Base-by-base conservation (phyloP, 2,113 vertebrate genomes). In the Thalassoma bifasciatum region DNA sequence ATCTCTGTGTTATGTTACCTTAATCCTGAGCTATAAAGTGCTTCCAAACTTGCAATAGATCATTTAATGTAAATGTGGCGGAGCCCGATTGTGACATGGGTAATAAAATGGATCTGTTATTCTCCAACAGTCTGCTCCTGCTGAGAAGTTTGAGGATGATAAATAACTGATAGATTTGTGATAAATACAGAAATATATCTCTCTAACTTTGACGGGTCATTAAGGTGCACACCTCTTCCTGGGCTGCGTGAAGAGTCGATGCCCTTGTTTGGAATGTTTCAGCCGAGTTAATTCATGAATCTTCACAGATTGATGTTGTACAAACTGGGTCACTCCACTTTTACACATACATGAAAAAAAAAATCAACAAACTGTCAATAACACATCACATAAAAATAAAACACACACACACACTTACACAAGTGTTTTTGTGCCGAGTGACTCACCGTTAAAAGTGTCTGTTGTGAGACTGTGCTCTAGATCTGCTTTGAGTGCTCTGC, bases 21-120 rank as follows among this genome's bases (percentile, higher is more conserved):
- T 85, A 80, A 88, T 89, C 92, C 92, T 93, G 92, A 93, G 91
- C 86, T 81, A 85, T 93, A 93, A 93, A 93, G 92, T 92, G 91
- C 92, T 91, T 92, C 89, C 87, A 74, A 90, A 91, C 85, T 92
- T 89, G 86, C 82, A 83, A 88, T 85, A 91, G 83, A 86, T 86
- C 51, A 67, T 77, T 73, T 38, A 65, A 85, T 71, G 64, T 52
- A 59, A 73, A 79, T 73, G 74, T 22, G 11, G 70, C 16, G 38
- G 5, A 66, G 77, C 78, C 88, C 70, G 51, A 84, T 75, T 42
- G 51, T 79, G 68, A 49, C 34, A 75, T 26, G 65, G 26, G 14
- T 56, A 65, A 73, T 22, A 65, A 68, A 77, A 77, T 16, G 47
- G 30, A 30, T 30, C 30, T 30, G 30, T 30, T 30, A 51, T 56